Evolutionary conservation across 2,113 vertebrate genomes (phyloP), one percentile per base, ranked within the genome.

Genomic region (Erinaceus europaeus): DNA sequence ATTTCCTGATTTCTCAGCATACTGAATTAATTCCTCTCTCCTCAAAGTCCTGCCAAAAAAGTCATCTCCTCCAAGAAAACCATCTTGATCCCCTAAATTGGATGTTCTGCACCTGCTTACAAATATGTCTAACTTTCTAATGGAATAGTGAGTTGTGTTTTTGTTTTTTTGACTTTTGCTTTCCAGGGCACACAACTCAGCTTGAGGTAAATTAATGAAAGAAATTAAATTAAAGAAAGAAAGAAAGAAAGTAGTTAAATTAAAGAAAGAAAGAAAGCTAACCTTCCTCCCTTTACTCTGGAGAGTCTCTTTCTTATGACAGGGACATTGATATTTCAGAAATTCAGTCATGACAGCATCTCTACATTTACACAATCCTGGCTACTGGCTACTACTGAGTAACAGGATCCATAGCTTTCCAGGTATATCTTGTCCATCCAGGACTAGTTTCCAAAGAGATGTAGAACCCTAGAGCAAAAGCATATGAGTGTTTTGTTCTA

Each of bases 281-380:
- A 59, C 25, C 44, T 38, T 64, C 32, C 8, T 42, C 23, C 36
- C 23, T 71, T 29, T 23, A 21, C 27, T 73, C 44, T n/a, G 5
- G 38, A 77, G 71, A 46, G 29, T 59, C 59, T 72, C 61, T 65
- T 72, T 75, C 42, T 42, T 3, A 1, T 9, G n/a, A 25, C 23
- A 71, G 4, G 14, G 59, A 36, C n/a, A 10, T 34, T 52, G 40
- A 18, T 18, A 20, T 32, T 32, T 13, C 74, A 74, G 48, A 52
- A 29, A 85, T 25, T 57, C 23, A 80, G 17, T 61, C 83, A 55
- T 46, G 77, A 11, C 13, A 71, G 80, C 59, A 42, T 21, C 21
- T 11, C 4, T 61, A 10, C 1, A 18, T 27, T 9, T 42, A 0
- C 27, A 10, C 17, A 6, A n/a, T n/a, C n/a, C n/a, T n/a, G n/a